Base-by-base conservation (phyloP, 2,888 invertebrate species). In the Escarpia spicata region DNA sequence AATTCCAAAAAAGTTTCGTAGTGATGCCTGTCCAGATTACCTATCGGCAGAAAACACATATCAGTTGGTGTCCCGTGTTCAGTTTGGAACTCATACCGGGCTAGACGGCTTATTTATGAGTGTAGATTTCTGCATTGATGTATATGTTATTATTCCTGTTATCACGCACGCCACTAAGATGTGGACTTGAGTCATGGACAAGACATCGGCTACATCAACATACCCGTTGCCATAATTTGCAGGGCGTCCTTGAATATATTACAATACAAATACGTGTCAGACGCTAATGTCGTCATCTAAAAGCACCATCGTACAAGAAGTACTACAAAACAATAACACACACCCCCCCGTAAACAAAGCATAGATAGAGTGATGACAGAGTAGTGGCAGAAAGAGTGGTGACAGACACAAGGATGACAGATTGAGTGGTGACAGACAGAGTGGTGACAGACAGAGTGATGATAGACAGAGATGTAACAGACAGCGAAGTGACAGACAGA, bases 21-120 rank as follows among this genome's bases (percentile, higher is more conserved):
- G 97, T 99, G 99, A 97, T 99, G 99, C 60, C 99, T 97, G 97
- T 99, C 99, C 98, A 99, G 99, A 96, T 99, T 99, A 75, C 75
- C 75, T 75, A 19, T 3, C 75, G 6, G 26, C 75, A 75, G 75
- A 75, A 75, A 75, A 19, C 75, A 75, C 19, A 75, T 75, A 60
- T 75, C 6, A 2, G 26, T 26, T n/a, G n/a, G 26, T 60, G 19
- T 75, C 19, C 3, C 19, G 15, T 26, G 75, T 19, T 3, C 15
- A 12, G 75, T 75, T 75, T 19, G 19, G 75, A 75, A 75, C 75
- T 75, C 75, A 19, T 2, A 19, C 75, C 8, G 60, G 19, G 60
- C 3, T 60, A 60, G 60, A 75, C 15, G 19, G 15, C 19, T 75
- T 15, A 75, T 19, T 19, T 26, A 2, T 26, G 26, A 75, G 75